Evolutionary conservation across 2,797 vertebrate species (phyloP).

Genomic region (Amblyraja radiata): DNA sequence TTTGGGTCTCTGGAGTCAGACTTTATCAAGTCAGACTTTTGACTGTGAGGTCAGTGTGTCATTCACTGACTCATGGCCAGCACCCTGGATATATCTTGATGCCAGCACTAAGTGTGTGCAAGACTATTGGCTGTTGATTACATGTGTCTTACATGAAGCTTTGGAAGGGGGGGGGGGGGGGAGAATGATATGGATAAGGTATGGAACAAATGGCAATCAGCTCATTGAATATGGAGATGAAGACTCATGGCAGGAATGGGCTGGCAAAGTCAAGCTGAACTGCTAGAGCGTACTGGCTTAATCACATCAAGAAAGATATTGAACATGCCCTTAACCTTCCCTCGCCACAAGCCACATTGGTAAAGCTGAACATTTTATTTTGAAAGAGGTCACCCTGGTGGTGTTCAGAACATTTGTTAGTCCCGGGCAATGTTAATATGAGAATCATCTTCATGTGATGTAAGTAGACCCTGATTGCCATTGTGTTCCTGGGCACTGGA

Average conservation of each 20-base stretch:
- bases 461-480: background rate
- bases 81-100: too few relatives aligned
- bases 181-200: background rate
- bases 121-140: too few relatives aligned
- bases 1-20: background rate
- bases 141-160: too few relatives aligned
- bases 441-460: background rate
- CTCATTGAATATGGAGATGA: background rate
- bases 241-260: background rate
- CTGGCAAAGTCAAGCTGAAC: too few relatives aligned
- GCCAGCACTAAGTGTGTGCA: too few relatives aligned
- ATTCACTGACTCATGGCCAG: background rate
- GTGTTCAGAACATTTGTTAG: background rate
- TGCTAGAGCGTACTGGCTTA: background rate
- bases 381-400: background rate
- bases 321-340: background rate
- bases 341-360: background rate
- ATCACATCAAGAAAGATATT: background rate
- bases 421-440: background rate
- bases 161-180: background rate
- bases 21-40: background rate
- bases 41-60: background rate
- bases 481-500: too few relatives aligned
- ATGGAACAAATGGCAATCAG: background rate
- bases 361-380: background rate